These are phyloP conservation scores for Gallinago jamesoni DNA, from an alignment of 2,113 vertebrate genomes.

Conservation along the genomic window DNA sequence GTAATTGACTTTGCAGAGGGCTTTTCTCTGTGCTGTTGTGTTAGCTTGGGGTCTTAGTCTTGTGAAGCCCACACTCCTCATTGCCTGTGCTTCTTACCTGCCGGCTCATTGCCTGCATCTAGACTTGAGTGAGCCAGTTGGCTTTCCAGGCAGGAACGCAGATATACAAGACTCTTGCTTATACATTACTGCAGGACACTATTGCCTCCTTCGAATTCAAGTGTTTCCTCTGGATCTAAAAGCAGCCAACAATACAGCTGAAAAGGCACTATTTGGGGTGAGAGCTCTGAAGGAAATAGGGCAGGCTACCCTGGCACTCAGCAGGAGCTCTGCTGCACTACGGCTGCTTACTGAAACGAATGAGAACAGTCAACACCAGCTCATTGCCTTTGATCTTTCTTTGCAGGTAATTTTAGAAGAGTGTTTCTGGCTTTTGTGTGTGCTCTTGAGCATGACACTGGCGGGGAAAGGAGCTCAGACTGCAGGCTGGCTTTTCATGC, in stretches of 20 bases:
- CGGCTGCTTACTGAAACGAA: background rate
- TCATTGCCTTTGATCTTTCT: background rate
- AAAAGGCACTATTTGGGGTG: background rate
- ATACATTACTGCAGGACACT: background rate
- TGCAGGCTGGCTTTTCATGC: background rate
- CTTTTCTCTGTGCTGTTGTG: background rate
- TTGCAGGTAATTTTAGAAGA: background rate
- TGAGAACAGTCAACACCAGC: background rate
- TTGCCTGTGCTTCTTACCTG: background rate
- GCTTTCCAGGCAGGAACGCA: background rate
- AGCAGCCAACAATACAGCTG: background rate
- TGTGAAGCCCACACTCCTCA: background rate
- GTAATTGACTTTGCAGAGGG: background rate
- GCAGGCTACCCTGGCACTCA: background rate
- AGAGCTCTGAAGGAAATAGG: background rate
- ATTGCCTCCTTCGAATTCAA: background rate
- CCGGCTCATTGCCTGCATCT: background rate
- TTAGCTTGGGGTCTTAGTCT: background rate
- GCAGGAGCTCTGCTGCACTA: background rate
- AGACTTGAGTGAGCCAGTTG: background rate
- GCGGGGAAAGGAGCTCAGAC: background rate
- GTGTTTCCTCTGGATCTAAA: background rate
- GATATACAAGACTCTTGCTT: background rate
- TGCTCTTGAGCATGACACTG: background rate
- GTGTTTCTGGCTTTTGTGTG: background rate